A percentile compares a stretch with the other conserved stretches of the same genome.
Evolutionary conservation across 2,888 invertebrate genomes (phyloP).

Genomic region (Meloe dianella): DNA sequence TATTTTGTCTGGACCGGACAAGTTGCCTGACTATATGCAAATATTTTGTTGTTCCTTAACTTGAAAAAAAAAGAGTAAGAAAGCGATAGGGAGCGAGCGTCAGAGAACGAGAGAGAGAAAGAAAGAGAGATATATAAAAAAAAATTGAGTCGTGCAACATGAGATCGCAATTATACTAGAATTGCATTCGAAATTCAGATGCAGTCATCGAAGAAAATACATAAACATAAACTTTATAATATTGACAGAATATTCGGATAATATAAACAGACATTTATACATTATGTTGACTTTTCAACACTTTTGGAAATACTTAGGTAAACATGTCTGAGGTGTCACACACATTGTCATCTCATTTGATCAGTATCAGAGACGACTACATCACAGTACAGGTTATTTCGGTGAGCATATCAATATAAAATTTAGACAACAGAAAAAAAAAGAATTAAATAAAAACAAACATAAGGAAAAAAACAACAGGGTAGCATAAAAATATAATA

Average conservation of each 20-base stretch:
- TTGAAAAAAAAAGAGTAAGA: conserved; percentile 32
- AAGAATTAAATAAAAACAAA: neutral
- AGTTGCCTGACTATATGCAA: conserved; percentile 51
- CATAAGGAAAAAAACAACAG: neutral
- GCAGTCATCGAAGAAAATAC: neutral
- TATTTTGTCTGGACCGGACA: conserved; percentile 49
- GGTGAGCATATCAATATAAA: neutral
- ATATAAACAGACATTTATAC: conserved; percentile 31
- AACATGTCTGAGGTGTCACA: conserved; percentile 35
- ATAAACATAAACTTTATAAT: neutral
- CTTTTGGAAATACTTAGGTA: conserved; percentile 34
- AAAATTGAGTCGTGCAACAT: conserved; percentile 39
- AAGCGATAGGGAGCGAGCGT: too few species aligned
- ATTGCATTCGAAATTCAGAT: conserved; percentile 26
- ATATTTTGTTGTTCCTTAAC: conserved; percentile 44
- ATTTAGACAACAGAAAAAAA: neutral
- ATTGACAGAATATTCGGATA: conserved; percentile 9
- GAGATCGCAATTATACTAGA: conserved; percentile 43
- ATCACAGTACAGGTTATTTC: neutral
- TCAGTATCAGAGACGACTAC: conserved; percentile 18
- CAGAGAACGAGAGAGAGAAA: too few species aligned
- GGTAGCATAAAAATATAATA: neutral
- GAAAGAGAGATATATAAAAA: conserved; percentile 10
- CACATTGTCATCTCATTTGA: conserved; percentile 32
- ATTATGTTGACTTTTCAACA: conserved; percentile 35